Evolutionary conservation across 92 coral and sea anemone genomes (phyloP).

Genomic region (Epizoanthus scotinus): DNA sequence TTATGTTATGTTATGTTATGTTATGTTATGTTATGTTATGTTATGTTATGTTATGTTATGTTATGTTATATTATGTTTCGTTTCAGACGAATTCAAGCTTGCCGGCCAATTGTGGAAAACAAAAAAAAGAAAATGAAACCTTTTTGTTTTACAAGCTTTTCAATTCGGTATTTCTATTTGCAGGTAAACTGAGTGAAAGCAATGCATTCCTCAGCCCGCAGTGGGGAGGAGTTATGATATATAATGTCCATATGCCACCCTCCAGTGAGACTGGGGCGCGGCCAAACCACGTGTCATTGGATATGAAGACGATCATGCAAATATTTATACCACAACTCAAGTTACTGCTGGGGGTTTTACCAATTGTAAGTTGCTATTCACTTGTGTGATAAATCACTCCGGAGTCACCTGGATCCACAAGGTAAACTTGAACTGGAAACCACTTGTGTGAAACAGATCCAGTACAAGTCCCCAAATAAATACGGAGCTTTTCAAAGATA

Average conservation of each 20-base stretch:
- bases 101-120: no score
- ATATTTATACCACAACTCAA: conserved; percentile 82
- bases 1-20: no score
- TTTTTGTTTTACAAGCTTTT: no score
- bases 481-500: no score
- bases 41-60: no score
- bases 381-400: not conserved
- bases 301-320: conserved; percentile 69
- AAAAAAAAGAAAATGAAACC: no score
- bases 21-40: no score
- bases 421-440: no score
- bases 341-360: conserved; percentile 72
- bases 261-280: conserved; percentile 43
- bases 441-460: no score
- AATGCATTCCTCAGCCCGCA: conserved; percentile 98
- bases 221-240: conserved; percentile 93
- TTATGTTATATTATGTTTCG: no score
- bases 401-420: not conserved
- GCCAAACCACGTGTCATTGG: conserved; percentile 59
- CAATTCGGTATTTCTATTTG: not conserved
- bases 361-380: conserved; percentile 67
- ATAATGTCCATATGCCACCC: conserved; percentile 60
- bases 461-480: no score
- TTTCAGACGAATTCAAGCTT: no score
- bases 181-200: conserved; percentile 69